These are phyloP conservation scores for Trichechus manatus DNA, from an alignment of 2,113 vertebrate species.

Conservation along the genomic window DNA sequence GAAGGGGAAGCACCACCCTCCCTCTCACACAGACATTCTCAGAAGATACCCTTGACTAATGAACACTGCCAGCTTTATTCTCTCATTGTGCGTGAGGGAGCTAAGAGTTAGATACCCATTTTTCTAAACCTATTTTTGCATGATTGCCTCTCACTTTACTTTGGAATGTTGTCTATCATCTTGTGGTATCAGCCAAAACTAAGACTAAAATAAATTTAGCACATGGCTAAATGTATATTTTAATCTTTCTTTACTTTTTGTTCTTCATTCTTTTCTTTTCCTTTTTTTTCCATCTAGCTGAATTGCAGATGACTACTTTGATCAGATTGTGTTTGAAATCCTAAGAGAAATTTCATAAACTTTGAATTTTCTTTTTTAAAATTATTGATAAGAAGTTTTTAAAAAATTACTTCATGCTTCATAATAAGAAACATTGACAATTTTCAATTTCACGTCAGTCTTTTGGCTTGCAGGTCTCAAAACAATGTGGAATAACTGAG, in stretches of 20 bases:
- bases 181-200: background rate
- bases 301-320: background rate
- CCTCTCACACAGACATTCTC: background rate
- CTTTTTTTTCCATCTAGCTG: background rate
- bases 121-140: background rate
- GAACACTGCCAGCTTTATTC: background rate
- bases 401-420: background rate
- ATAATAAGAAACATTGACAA: background rate
- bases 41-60: background rate
- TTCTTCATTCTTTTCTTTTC: background rate
- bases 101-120: background rate
- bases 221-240: background rate
- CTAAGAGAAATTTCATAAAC: constrained; percentile 13
- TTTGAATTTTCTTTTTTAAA: constrained; percentile 16
- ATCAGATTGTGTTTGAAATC: constrained; percentile 12
- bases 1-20: background rate
- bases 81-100: background rate
- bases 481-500: constrained; percentile 27
- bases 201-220: background rate
- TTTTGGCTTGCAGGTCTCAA: background rate
- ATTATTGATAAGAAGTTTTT: background rate
- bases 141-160: background rate
- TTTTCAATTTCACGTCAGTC: background rate
- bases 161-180: background rate
- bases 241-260: constrained; percentile 14